Base-by-base conservation (phyloP, 2,797 vertebrate genomes). In the Lutjanus argentimaculatus region DNA sequence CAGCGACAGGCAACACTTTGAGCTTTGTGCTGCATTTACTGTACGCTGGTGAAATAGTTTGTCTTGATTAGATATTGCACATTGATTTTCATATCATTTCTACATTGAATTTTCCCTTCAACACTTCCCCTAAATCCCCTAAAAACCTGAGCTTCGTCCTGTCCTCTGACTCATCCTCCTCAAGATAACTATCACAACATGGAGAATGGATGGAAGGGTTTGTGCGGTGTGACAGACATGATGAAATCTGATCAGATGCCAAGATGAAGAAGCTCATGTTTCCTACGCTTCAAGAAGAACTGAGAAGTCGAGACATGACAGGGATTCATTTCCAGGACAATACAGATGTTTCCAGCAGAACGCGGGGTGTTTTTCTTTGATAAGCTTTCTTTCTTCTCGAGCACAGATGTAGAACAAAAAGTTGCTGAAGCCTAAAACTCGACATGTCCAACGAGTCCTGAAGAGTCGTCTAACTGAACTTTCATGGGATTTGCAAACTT, bases 401-500 rank as follows among this genome's bases (percentile, higher is more conserved):
- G 82, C 87, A 85, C 87, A 90, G 59, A 83, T 75, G 80, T 85
- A 84, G 86, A 91, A 87, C 83, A 90, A 83, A 36, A 91, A 86
- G 70, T 85, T 86, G 72, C 85, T 91, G 36, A 85, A 84, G 77
- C 65, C 69, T 52, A 77, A 36, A 36, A 86, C 78, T 85, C n/a
- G 64, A 87, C 79, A 6, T 3, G 64, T 89, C 72, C 53, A 19
- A 66, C 42, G 64, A 36, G 30, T 15, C 80, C 80, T 72, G 81
- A 79, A 67, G 62, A 84, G 82, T 82, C 59, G 64, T 87, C 88
- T 64, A 36, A 57, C 89, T 89, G 88, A 91, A 92, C 90, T 89
- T 93, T 92, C 65, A 74, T 81, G 80, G 88, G 90, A 94, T 90
- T 95, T 94, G 94, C 94, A 88, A 94, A 93, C 90, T 92, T 96